Evolutionary conservation across 2,113 vertebrate species (phyloP).

Genomic region (Monarcha castaneiventris): DNA sequence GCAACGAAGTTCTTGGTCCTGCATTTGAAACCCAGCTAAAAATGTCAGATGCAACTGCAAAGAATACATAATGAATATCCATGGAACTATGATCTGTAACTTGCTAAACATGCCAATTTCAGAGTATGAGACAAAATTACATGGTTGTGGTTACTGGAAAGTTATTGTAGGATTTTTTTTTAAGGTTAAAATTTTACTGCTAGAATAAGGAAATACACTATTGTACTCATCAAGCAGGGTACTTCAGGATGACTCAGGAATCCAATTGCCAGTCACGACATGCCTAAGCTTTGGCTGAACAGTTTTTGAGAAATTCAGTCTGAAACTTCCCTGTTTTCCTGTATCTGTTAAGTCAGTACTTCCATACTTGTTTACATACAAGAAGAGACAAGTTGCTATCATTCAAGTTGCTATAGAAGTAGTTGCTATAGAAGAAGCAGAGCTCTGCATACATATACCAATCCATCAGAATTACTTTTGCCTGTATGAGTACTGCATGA

Average conservation of each 20-base stretch:
- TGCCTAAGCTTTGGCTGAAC: neutral
- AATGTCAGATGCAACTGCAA: neutral
- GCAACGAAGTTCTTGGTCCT: neutral
- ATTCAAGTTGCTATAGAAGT: neutral
- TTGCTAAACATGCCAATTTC: neutral
- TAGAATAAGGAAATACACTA: neutral
- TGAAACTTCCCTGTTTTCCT: neutral
- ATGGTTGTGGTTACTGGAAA: neutral
- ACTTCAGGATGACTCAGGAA: neutral
- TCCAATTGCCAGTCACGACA: rapidly evolving
- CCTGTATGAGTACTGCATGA: neutral
- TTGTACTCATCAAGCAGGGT: neutral
- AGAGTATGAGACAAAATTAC: neutral
- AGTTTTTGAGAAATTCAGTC: neutral
- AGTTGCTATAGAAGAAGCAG: neutral
- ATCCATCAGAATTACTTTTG: neutral
- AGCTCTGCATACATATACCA: neutral
- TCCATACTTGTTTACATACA: neutral
- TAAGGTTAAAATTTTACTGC: neutral
- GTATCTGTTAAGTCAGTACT: neutral
- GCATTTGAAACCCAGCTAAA: neutral
- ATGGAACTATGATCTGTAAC: neutral
- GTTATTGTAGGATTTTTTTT: neutral
- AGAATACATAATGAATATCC: neutral
- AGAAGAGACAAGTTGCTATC: neutral